These are phyloP conservation scores for Noturus placidus DNA, from an alignment of 2,113 vertebrate genomes.

Conservation along the genomic window DNA sequence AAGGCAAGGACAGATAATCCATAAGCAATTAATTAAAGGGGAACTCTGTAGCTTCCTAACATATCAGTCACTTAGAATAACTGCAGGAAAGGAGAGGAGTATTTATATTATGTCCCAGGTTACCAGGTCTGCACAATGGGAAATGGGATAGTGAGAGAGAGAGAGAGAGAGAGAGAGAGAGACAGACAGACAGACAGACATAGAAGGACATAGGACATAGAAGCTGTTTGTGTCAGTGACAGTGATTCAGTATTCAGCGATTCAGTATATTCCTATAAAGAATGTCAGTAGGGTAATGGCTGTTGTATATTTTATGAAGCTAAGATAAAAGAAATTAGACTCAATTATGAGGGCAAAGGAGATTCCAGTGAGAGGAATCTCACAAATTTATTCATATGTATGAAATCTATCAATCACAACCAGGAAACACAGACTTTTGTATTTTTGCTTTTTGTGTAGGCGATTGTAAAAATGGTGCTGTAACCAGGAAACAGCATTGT, in stretches of 20 bases:
- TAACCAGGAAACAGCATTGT: background rate
- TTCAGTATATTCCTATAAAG: constrained; percentile 53
- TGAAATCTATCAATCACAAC: background rate
- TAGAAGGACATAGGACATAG: background rate
- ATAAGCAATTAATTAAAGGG: constrained; percentile 71
- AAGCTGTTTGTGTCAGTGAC: constrained; percentile 37
- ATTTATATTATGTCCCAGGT: constrained; percentile 53
- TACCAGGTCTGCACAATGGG: constrained; percentile 38
- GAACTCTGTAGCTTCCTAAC: constrained; percentile 55
- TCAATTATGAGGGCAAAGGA: constrained; percentile 62
- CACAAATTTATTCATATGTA: constrained; percentile 20
- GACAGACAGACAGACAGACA: background rate
- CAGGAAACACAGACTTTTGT: background rate
- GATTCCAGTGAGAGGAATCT: constrained; percentile 57
- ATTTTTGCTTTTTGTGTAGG: background rate
- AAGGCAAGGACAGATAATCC: constrained; percentile 71
- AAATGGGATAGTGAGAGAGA: background rate
- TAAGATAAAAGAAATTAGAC: constrained; percentile 46
- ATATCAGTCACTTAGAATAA: constrained; percentile 64
- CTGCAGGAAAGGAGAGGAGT: constrained; percentile 55
- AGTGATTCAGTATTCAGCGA: constrained; percentile 59
- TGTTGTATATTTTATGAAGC: constrained; percentile 70
- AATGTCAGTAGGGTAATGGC: constrained; percentile 60
- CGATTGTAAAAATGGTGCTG: background rate
- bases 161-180: constrained; percentile 3